A percentile compares a stretch with the other conserved stretches of the same genome.
phyloP scores from a whole-genome alignment of 2,888 invertebrate genomes.

The Axea sp. region DNA sequence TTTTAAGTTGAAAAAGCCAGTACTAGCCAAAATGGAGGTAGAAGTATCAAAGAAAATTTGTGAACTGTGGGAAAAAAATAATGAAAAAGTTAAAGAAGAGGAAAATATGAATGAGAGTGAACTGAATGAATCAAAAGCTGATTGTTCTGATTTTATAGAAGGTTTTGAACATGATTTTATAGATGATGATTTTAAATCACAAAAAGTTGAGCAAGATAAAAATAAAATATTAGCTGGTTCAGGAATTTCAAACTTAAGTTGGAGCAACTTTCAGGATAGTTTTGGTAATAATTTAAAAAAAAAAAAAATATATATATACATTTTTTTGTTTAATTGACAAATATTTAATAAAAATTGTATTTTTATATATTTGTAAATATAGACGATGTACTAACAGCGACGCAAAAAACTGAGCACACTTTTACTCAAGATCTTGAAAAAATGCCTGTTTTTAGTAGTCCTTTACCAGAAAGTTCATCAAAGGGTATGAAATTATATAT shows the following conservation, averaged over 20 bases:
- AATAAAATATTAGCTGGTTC: background rate
- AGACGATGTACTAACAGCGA: constrained; percentile 4
- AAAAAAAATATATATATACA: too few relatives aligned
- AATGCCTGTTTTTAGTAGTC: constrained; percentile 35
- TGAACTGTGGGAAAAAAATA: constrained; percentile 69
- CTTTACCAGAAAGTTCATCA: background rate
- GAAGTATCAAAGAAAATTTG: constrained; percentile 68
- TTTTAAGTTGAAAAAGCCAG: constrained; percentile 74
- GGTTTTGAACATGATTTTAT: background rate
- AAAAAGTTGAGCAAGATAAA: background rate
- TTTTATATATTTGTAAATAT: too few relatives aligned
- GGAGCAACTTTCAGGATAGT: constrained; percentile 53
- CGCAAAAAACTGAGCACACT: constrained; percentile 9
- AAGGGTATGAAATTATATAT: constrained; percentile 5
- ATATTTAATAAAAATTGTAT: too few relatives aligned
- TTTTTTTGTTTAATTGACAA: constrained; percentile 60
- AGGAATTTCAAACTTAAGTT: constrained; percentile 21
- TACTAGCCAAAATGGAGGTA: constrained; percentile 69
- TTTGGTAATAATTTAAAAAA: constrained; percentile 49
- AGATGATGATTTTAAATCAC: background rate
- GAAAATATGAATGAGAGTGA: background rate
- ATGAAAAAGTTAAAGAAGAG: background rate
- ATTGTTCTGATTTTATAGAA: too few relatives aligned
- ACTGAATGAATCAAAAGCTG: too few relatives aligned
- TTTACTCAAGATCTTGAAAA: constrained; percentile 23